Base-by-base conservation (phyloP, 2,113 vertebrate species). In the Zingel zingel region DNA sequence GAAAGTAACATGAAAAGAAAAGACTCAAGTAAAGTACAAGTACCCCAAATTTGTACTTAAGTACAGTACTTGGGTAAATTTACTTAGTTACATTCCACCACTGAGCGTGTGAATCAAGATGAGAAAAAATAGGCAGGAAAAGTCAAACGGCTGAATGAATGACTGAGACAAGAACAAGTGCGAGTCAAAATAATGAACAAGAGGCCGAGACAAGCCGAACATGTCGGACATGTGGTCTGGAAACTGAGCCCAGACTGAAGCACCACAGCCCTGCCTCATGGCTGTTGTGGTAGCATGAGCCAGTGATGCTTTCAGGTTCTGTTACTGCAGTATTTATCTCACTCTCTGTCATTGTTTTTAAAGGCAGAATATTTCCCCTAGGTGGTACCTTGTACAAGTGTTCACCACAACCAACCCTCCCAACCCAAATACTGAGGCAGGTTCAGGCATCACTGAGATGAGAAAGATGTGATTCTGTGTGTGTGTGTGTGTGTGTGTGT, bases 141-240 rank as follows among this genome's bases (percentile, higher is more conserved):
- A 76, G 61, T 65, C 48, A 69, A 79, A 74, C 11, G 3, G 18
- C 21, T 30, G 59, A 39, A n/a, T 54, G 69, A 61, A 39, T 4
- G 59, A 21, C 47, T 57, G 39, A 13, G 50, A 81, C 2, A 13
- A 77, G 61, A 82, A 81, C 66, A 71, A 85, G 50, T 67, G 51
- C 11, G 0, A 87, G 73, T 64, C 57, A 72, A 79, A 86, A 86
- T 77, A 86, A 86, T 74, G 67, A 82, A 70, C 72, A 61, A 62
- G 53, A 82, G 73, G 70, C 76, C 43, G 59, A 70, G 56, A 83
- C 58, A 71, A 74, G 62, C 69, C 15, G 21, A 74, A 81, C 33
- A 64, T 78, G 74, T 84, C 5, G 53, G 59, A 86, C 79, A 79
- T 86, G 85, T 88, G 86, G 85, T 86, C 78, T 87, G 75, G 67